These are phyloP conservation scores for Nemurella pictetii DNA, from an alignment of 2,888 invertebrate species.

Conservation along the genomic window DNA sequence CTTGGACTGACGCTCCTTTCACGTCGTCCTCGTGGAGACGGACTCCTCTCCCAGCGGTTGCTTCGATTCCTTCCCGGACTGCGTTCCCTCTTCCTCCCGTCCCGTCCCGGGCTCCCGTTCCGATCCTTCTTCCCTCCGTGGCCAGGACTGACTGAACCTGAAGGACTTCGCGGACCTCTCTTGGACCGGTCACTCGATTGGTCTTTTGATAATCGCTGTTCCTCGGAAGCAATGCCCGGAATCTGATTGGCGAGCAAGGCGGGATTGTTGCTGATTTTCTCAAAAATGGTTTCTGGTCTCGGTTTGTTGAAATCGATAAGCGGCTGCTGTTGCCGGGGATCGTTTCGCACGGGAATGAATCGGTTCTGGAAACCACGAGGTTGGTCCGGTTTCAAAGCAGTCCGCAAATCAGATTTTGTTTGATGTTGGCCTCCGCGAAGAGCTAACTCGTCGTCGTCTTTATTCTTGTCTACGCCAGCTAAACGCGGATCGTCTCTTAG, in stretches of 20 bases:
- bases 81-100: neutral
- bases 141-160: constrained; percentile 16
- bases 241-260: constrained; percentile 5
- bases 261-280: constrained; percentile 20
- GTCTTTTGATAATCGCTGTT: neutral
- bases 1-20: constrained; percentile 20
- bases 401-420: neutral
- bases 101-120: neutral
- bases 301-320: neutral
- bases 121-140: constrained; percentile 6
- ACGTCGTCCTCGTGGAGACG: constrained; percentile 21
- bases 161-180: constrained; percentile 33
- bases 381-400: neutral
- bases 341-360: constrained; percentile 6
- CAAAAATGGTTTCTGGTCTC: neutral
- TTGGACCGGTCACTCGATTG: neutral
- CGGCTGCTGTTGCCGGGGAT: constrained; percentile 12
- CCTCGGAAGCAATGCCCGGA: constrained; percentile 22
- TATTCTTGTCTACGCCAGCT: neutral
- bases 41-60: constrained; percentile 11
- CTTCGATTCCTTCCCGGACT: constrained; percentile 16
- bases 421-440: neutral
- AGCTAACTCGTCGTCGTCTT: neutral
- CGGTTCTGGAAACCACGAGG: constrained; percentile 19
- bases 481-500: neutral